Base-by-base conservation (phyloP, 2,888 invertebrate species). In the Lamproptera curius region DNA sequence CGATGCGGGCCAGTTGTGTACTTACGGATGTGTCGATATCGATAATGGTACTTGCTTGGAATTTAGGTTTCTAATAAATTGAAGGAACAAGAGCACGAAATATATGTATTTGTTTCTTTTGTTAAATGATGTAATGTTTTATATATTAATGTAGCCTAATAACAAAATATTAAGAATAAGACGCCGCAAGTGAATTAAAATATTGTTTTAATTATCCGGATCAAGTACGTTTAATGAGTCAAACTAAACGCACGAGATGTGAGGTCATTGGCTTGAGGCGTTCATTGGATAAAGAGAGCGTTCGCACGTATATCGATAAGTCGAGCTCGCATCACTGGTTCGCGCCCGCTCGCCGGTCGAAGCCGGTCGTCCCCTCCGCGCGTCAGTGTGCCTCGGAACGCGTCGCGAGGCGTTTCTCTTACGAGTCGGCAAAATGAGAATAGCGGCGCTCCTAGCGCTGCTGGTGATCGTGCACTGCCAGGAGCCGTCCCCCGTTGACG, bases 401-500 rank as follows among this genome's bases (percentile, higher is more conserved):
- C 75, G 68, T 58, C 57, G 62, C 62, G 58, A 59, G 61, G 54
- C 66, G 73, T 65, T 67, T 63, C 65, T 60, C 58, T 59, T 57
- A 36, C 40, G 53, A 53, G 59, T 48, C 54, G 6, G 31, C 13
- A 74, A 58, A 44, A 86, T 86, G 86, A 73, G 64, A 61, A 56
- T 72, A 58, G 70, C 69, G 55, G 75, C 77, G 74, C 74, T 85
- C 31, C 66, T 65, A 53, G 63, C 70, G 65, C 59, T 71, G 58
- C 51, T 67, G 33, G 57, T 62, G 44, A 50, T 59, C 52, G 62
- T 61, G 41, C 46, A 46, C 50, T 77, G 77, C 37, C 67, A 62
- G 46, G 79, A 82, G 53, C 62, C 74, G 13, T 70, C 87, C 5
- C 65, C 74, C 39, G 86, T 93, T n/a, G 93, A 94, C 68, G 67